Conservation (phyloP, 2,888 invertebrate genomes). For the Boloria selene region DNA sequence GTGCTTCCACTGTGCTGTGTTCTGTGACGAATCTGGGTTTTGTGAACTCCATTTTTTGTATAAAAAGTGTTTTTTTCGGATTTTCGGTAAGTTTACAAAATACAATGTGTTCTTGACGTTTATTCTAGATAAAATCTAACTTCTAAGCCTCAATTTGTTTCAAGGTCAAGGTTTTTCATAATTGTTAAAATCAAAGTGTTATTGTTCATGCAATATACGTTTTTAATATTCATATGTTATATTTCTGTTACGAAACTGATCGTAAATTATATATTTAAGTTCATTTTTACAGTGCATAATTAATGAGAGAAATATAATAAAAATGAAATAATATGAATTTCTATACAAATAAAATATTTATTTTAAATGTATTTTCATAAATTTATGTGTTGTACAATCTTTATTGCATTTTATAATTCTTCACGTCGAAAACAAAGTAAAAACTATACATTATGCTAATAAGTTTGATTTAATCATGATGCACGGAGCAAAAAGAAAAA, state of each 20-base stretch:
- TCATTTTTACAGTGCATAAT: too few species aligned
- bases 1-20: constrained; percentile 36
- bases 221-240: background rate
- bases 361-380: background rate
- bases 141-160: constrained; percentile 26
- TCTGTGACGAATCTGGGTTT: constrained; percentile 27
- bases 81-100: constrained; percentile 58
- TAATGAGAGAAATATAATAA: too few species aligned
- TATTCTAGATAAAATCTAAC: constrained; percentile 20
- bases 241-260: too few species aligned
- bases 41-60: constrained; percentile 20
- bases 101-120: constrained; percentile 19
- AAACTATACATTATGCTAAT: constrained; percentile 9
- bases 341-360: background rate
- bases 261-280: background rate
- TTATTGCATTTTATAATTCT: constrained; percentile 6
- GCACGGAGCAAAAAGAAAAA: constrained; percentile 3
- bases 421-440: constrained; percentile 6
- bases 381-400: background rate
- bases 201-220: constrained; percentile 4
- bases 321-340: background rate
- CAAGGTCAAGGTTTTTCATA: constrained; percentile 39
- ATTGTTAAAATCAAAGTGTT: constrained; percentile 30
- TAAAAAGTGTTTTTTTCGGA: constrained; percentile 42
- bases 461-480: constrained; percentile 2